Percentiles rank a stretch among this genome's conserved stretches.
Evolutionary conservation across 2,797 vertebrate species (phyloP).

Genomic region (Myripristis murdjan): DNA sequence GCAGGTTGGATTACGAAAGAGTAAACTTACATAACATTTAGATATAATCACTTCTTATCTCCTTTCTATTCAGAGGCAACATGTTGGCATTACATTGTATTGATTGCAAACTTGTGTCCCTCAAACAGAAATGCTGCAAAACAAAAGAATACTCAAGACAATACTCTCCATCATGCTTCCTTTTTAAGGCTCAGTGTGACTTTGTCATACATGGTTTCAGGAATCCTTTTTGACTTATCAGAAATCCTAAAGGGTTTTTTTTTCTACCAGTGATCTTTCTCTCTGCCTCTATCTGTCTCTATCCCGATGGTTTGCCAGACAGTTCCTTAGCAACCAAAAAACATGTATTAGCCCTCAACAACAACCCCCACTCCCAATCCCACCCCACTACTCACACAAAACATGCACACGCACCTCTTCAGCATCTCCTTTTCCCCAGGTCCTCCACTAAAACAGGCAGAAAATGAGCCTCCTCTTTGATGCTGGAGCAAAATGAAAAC

Average conservation of each 20-base stretch:
- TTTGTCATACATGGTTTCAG: conserved; percentile 8
- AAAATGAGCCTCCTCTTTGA: conserved; percentile 70
- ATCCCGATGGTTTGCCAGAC: conserved; percentile 66
- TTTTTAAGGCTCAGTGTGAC: not conserved
- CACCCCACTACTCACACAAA: conserved; percentile 44
- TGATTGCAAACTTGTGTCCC: not conserved
- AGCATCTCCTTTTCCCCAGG: conserved; percentile 59
- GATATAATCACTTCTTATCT: not conserved
- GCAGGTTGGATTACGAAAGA: too few relatives aligned
- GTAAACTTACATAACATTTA: too few relatives aligned
- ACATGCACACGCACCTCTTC: conserved; percentile 54
- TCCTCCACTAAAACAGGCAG: conserved; percentile 53
- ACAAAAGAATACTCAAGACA: too few relatives aligned
- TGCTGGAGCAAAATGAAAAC: conserved; percentile 56
- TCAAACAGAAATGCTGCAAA: too few relatives aligned
- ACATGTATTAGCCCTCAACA: conserved; percentile 72
- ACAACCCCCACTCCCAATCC: conserved; percentile 54
- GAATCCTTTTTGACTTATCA: conserved; percentile 39
- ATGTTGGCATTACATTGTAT: not conserved
- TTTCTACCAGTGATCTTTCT: conserved; percentile 60
- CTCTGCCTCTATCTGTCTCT: conserved; percentile 42
- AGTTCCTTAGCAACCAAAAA: conserved; percentile 86
- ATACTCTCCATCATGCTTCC: conserved; percentile 2
- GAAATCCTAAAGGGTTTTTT: conserved; percentile 35
- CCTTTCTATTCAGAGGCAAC: not conserved